Evolutionary conservation across 2,797 vertebrate genomes (phyloP), one percentile per base, ranked within the genome.

Genomic region (Anolis apletophallus): DNA sequence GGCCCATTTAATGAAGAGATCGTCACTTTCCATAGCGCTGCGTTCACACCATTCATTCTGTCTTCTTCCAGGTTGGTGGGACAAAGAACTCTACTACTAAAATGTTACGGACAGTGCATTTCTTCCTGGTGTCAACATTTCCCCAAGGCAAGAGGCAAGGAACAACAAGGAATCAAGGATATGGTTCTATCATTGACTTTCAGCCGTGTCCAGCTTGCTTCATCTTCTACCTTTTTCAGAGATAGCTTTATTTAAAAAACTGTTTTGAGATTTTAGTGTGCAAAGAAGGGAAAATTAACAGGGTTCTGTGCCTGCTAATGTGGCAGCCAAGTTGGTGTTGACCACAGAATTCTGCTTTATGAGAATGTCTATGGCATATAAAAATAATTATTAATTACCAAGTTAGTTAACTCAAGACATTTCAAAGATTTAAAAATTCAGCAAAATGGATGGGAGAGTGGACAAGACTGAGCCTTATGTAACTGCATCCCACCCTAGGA

Each of bases 1-100:
- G 59, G 59, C 3, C 59, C 21, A 61, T 23, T 26, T 2, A 9
- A 21, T 26, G 9, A 7, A 61, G 17, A 61, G 9, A 29, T 7
- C 14, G 57, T 14, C 16, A n/a, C 11, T 26, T 3, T 40, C 52
- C 6, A 46, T 40, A 0, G 9, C 21, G 32, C n/a, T 26, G 3
- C 34, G 13, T n/a, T 72, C 34, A 69, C 10, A 36, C 13, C 19
- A n/a, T 73, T 50, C n/a, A 54, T 72, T 46, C 29, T 79, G 89
- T 73, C 88, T 54, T 92, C 88, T 74, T 67, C 86, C 93, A 98
- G 98, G 98, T 90, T 98, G 97, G 98, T 98, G 97, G 97, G 97
- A 98, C 95, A 95, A 97, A 93, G 97, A 98, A 84, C 95, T 98
- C 88, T 98, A 98, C 91, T 98, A 98, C 88, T 98, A 93, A 96